Evolutionary conservation across 2,113 vertebrate genomes (phyloP), one percentile per base, ranked within the genome.

Genomic region (Cyprinus carpio): DNA sequence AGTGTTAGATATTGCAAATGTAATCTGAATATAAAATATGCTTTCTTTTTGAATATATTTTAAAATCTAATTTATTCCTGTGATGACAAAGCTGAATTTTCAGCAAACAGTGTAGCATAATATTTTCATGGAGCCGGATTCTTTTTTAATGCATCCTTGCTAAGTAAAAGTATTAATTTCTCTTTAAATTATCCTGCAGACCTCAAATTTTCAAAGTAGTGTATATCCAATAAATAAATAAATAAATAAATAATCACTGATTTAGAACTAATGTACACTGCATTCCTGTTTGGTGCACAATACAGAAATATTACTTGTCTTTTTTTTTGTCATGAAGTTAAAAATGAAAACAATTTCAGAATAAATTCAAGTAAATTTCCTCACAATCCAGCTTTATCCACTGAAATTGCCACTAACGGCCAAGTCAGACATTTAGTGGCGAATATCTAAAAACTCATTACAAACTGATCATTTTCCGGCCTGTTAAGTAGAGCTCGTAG

Each of bases 381-480:
- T 25, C 31, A 65, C n/a, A 80, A 62, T 80, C 37, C 37, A 62
- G 25, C 58, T 65, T 31, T 20, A 54, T 20, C 43, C 75, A 54
- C 27, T 29, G 49, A 16, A 11, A 60, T 64, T 62, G 10, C 58
- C 58, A 80, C n/a, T 12, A 40, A 27, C 75, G 49, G 60, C 27
- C 18, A 69, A 67, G 46, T 81, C 29, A 82, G 64, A 56, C 49
- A 40, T 29, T 58, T 72, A 72, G 49, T 72, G 67, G 12, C 20
- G 23, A 71, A 72, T 72, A 83, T 72, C 31, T 74, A 58, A 25
- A 83, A 71, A 71, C 81, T 83, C 67, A 83, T 74, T 71, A 72
- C 29, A 83, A 72, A 83, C 65, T 40, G 49, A 83, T 74, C 29
- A 72, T 83, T 83, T 83, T 83, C 81, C 8, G 67, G 46, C 31